Evolutionary conservation across 2,113 vertebrate species (phyloP), one percentile per base, ranked within the genome.

Genomic region (Gymnorhina tibicen): DNA sequence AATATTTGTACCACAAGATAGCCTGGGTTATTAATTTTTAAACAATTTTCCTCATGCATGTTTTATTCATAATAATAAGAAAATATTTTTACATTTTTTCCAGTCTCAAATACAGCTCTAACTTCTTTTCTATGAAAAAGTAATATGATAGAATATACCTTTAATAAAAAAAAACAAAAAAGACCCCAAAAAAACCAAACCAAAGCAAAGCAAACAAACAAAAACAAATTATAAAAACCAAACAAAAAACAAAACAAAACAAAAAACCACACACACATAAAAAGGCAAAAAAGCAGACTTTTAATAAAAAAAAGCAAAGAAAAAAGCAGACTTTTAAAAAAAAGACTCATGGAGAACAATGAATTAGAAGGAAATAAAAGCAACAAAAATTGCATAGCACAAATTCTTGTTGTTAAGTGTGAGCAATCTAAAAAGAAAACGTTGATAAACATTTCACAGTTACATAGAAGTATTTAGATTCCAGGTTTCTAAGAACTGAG

Each of bases 41-140:
- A 95, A 78, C 49, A 23, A 64, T 72, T 87, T 75, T 2, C 15
- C 87, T 81, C 37, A 28, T n/a, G 4, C 14, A 70, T 81, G 15
- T 82, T 91, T 93, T 86, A 62, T 70, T 82, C 5, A 46, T 59
- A 73, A 86, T 50, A 66, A 91, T 11, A 75, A 73, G 39, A 89
- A 87, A 79, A 80, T 58, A 73, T 18, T 66, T 10, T 41, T 94
- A 53, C 17, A 41, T 72, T 91, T 91, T 87, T 15, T 66, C 53
- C 19, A 32, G 58, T 46, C 7, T 92, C 74, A 88, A 85, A 76
- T 66, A n/a, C 11, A 79, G 13, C 39, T 44, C 14, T 76, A 47
- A 82, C 4, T 73, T 75, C 0, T 59, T 55, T 87, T 75, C 44
- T 47, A 12, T 52, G 16, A 90, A 72, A 33, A 68, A 75, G 4